Evolutionary conservation across 2,113 vertebrate genomes (phyloP).

Genomic region (Toxostoma redivivum): DNA sequence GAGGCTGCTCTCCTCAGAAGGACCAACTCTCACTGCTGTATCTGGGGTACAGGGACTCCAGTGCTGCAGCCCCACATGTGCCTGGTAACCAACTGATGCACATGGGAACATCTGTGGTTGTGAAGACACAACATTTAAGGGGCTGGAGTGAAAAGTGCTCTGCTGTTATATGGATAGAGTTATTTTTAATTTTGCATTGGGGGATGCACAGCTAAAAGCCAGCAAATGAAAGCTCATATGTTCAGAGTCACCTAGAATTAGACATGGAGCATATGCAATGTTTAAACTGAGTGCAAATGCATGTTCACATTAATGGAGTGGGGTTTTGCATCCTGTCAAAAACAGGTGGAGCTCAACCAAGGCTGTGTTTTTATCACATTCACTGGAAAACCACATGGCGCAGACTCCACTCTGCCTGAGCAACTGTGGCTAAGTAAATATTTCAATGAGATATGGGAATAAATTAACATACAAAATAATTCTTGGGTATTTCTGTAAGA

Average conservation of each 20-base stretch:
- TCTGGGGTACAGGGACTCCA: neutral
- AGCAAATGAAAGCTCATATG: neutral
- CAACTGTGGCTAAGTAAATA: neutral
- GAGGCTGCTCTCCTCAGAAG: neutral
- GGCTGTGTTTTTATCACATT: neutral
- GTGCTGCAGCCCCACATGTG: rapidly evolving
- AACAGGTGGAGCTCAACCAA: neutral
- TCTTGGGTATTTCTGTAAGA: neutral
- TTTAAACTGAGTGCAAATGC: slow-evolving; percentile 29
- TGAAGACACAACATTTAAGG: neutral
- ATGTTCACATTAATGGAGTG: neutral
- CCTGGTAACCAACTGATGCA: neutral
- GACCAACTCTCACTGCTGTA: rapidly evolving
- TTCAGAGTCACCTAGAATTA: slow-evolving; percentile 42
- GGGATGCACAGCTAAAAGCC: slow-evolving; percentile 14
- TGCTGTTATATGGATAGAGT: neutral
- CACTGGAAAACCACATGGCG: neutral
- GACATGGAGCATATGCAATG: neutral
- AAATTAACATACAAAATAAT: neutral
- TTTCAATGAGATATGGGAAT: neutral
- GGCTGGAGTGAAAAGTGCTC: neutral
- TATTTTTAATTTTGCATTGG: slow-evolving; percentile 44
- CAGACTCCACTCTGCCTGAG: neutral
- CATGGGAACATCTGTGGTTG: neutral
- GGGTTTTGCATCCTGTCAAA: neutral